Evolutionary conservation across 1,140 invertebrate species (phyloP).

Genomic region (Ooceraea biroi): DNA sequence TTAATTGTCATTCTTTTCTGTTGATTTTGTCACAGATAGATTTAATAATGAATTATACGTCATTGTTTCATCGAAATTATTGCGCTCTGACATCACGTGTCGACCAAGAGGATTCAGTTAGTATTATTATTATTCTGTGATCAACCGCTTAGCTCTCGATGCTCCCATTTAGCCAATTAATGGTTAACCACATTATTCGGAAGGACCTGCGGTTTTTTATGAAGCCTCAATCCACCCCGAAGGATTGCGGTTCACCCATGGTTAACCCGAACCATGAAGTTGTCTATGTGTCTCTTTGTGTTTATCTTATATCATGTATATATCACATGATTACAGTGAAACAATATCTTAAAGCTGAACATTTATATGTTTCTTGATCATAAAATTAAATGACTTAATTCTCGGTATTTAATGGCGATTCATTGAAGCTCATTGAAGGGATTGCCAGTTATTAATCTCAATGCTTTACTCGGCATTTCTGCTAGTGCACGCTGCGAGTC

Average conservation of each 20-base stretch:
- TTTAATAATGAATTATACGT: constrained; percentile 26
- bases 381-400: background rate
- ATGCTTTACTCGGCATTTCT: background rate
- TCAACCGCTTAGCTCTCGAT: constrained; percentile 1
- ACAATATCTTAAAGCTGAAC: background rate
- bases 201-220: constrained; percentile 77
- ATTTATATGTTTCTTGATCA: background rate
- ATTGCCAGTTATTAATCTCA: no score
- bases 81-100: background rate
- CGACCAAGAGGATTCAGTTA: background rate
- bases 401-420: no score
- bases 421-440: no score
- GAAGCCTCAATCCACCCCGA: constrained; percentile 58
- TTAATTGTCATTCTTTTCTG: constrained; percentile 35
- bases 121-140: constrained; percentile 25
- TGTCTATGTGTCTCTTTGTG: background rate
- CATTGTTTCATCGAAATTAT: background rate
- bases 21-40: constrained; percentile 36
- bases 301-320: background rate
- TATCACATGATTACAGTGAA: background rate
- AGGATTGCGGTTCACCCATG: constrained; percentile 68
- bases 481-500: constrained; percentile 48
- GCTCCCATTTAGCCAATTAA: constrained; percentile 59
- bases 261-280: constrained; percentile 65
- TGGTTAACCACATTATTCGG: constrained; percentile 65